Percentiles rank a stretch among this genome's conserved stretches.
phyloP scores from a whole-genome alignment of 2,113 vertebrate species.

The Onychorhynchus coronatus region DNA sequence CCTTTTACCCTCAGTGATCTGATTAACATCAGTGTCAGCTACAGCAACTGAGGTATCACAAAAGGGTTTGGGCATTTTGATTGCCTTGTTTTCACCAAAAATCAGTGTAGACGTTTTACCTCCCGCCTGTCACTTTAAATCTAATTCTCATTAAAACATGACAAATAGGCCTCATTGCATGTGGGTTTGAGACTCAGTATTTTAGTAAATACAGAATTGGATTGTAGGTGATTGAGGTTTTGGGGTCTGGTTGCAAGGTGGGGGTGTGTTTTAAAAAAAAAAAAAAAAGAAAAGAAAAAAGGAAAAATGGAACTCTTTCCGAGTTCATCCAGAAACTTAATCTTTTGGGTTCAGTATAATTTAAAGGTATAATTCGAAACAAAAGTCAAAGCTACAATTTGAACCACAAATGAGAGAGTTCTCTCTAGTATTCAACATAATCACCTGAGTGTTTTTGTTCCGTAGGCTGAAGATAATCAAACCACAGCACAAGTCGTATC shows the following conservation, averaged over 20 bases:
- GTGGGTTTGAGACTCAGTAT: background rate
- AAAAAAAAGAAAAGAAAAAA: background rate
- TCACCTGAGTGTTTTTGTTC: background rate
- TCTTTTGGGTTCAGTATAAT: background rate
- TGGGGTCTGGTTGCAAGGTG: too few species aligned
- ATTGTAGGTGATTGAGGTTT: background rate
- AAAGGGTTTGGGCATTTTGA: background rate
- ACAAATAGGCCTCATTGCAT: background rate
- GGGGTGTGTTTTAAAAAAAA: background rate
- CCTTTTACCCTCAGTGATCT: background rate
- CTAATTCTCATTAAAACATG: background rate
- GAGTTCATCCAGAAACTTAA: background rate
- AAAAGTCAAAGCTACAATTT: background rate
- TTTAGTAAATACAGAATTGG: background rate
- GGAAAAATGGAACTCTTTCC: background rate
- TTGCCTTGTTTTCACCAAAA: background rate
- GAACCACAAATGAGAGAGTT: background rate
- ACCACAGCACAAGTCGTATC: background rate
- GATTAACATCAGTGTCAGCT: background rate
- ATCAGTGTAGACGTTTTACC: background rate
- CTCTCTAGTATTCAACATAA: background rate
- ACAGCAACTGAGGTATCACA: background rate
- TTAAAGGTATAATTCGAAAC: background rate
- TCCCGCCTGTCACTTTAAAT: background rate
- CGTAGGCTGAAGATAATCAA: background rate